These are phyloP conservation scores for Protodeltote pygarga DNA, from an alignment of 2,888 invertebrate genomes.

Conservation along the genomic window DNA sequence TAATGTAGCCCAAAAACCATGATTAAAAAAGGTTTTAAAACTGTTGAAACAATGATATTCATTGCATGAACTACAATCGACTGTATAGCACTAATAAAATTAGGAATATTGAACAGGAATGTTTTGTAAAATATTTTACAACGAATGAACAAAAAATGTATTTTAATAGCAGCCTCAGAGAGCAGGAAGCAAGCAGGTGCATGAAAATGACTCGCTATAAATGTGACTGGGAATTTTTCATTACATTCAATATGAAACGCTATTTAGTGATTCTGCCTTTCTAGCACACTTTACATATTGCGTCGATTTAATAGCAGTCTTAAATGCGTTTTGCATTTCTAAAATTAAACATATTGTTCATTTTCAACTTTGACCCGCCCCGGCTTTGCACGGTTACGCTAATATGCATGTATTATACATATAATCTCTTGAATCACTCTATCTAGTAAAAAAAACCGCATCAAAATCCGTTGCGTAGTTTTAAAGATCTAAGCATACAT, in stretches of 20 bases:
- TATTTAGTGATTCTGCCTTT: slow-evolving; percentile 27
- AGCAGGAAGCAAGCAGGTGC: slow-evolving; percentile 32
- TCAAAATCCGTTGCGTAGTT: too few species aligned
- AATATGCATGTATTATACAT: too few species aligned
- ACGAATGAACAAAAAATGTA: slow-evolving; percentile 3
- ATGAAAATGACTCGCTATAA: slow-evolving; percentile 35
- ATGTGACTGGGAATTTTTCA: slow-evolving; percentile 39
- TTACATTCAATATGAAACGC: slow-evolving; percentile 41
- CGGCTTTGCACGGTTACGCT: too few species aligned
- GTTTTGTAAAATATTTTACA: neutral
- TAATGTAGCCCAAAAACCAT: slow-evolving; percentile 23
- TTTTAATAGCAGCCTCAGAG: slow-evolving; percentile 8
- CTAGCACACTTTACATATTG: slow-evolving; percentile 37
- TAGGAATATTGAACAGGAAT: slow-evolving; percentile 5
- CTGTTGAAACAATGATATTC: slow-evolving; percentile 13
- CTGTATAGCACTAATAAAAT: slow-evolving; percentile 13
- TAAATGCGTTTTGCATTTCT: neutral
- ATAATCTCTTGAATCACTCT: too few species aligned
- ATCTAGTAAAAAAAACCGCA: too few species aligned
- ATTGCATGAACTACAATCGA: slow-evolving; percentile 9
- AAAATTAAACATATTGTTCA: neutral
- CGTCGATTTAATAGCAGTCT: slow-evolving; percentile 9
- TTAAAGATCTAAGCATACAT: too few species aligned
- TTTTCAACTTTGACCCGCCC: too few species aligned
- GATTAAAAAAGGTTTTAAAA: slow-evolving; percentile 29